Evolutionary conservation across 2,113 vertebrate species (phyloP), one percentile per base, ranked within the genome.

Genomic region (Thymallus thymallus): DNA sequence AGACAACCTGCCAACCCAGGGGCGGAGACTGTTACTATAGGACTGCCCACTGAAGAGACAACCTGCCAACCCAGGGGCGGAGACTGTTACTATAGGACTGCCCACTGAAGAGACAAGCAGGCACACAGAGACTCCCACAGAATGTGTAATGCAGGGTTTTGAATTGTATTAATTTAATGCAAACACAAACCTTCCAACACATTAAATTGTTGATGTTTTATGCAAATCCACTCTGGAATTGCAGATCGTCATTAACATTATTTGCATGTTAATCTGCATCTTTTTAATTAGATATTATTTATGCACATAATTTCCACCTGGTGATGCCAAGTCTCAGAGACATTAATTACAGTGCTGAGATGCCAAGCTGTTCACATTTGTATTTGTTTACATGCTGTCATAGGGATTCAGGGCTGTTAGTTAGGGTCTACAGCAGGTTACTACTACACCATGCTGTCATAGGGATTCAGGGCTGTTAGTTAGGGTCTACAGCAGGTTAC

Each of bases 281-380:
- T 99, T 98, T 99, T 99, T 99, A 99, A 99, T 99, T 99, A 98
- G 96, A 98, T 98, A 98, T 98, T 99, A 99, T 98, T 98, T 98
- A 98, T 99, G 98, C 96, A 98, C 98, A 99, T 98, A 98, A 98
- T 98, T 98, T 98, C 94, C 90, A 89, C 94, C 93, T 94, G 94
- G 93, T 94, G 94, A 95, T 98, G 96, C 96, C 96, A 98, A 96
- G 95, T 96, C 94, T 94, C 95, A 96, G 95, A 93, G 93, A 91
- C 96, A 97, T 98, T 99, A 99, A 99, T 99, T 99, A 99, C 98
- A 98, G 96, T 98, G 97, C 96, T 94, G 97, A 99, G 98, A 98
- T 98, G 96, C 96, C 96, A 98, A 97, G 98, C 96, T 97, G 95
- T 96, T 94, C 95, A 90, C 94, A 96, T 94, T 97, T 98, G 97